Evolutionary conservation across 1,140 invertebrate genomes (phyloP), one percentile per base, ranked within the genome.

Genomic region (Temnothorax longispinosus): DNA sequence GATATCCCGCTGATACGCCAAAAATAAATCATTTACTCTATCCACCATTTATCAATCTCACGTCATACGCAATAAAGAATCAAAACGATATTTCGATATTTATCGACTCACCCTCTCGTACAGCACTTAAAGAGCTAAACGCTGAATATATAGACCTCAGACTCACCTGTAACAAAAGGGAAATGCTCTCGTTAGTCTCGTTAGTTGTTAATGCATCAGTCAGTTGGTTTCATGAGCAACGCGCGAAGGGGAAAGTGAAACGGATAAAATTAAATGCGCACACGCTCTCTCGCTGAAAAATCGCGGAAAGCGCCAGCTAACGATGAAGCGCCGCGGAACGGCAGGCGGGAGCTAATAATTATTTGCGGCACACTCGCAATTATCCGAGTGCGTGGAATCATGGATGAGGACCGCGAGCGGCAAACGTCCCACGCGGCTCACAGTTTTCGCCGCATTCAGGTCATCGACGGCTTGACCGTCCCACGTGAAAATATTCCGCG

Each of bases 361-460:
- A 82, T 50, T 56, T 13, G 47, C 62, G 71, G 81, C 78, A 81
- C 58, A 81, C 58, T 86, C 38, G 65, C 69, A 80, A 89, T 89
- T 89, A 84, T 69, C 41, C 58, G 69, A 77, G 50, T 82, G 90
- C 84, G 86, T 88, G 86, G 82, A 90, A 86, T 81, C 76, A 71
- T 7, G 44, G 32, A 58, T 27, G 86, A 13, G 56, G 21, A 67
- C 44, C 50, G 56, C 64, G 87, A 80, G 71, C 75, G 41, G 72
- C 71, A 32, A 32, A 38, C 76, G 72, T 86, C 90, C 89, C 84
- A 87, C 91, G 38, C 88, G 81, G n/a, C 47, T 27, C 62, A n/a
- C 47, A 18, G 35, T 84, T 92, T 91, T 92, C 85, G 76, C 89
- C 86, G 89, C 89, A 92, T 92, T 89, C 91, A 69, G 91, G 91